Base-by-base conservation (phyloP, 2,797 vertebrate species). In the Rhabdomys pumilio region DNA sequence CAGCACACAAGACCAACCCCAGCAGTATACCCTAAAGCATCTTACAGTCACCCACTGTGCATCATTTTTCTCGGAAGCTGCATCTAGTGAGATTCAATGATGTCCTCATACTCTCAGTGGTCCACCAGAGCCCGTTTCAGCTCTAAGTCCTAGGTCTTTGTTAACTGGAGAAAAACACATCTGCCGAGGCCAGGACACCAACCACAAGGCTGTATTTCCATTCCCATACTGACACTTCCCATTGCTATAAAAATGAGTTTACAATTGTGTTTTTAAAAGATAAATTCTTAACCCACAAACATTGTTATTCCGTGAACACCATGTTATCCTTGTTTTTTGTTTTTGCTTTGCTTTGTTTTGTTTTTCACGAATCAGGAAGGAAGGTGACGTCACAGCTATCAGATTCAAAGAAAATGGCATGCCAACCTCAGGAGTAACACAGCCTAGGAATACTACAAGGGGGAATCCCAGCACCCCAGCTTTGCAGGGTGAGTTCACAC, bases 351-450 rank as follows among this genome's bases (percentile, higher is more conserved):
- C 29, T 34, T 67, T 67, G 63, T 34, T 93, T n/a, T 15, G 34
- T 72, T 72, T 61, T 91, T 53, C 59, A 95, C 55, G 95, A 87
- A 80, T 87, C 67, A 91, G 72, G 82, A 94, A 65, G 92, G 67
- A 95, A 83, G 44, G 57, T 89, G 14, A 94, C 38, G 76, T 81
- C 90, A 95, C 44, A 93, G 59, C 17, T 73, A 87, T 95, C 73
- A 96, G 69, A 97, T 77, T 93, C 72, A 93, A 92, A 93, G 80
- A 88, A 93, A 97, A 96, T 41, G 73, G 8, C 44, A 92, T 19
- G 57, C 34, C 63, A 93, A 61, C 89, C 77, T 95, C 0, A 89
- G 82, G 31, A 93, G 72, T 65, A 79, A 81, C 75, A 65, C 50
- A 81, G 85, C 95, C 87, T 82, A 73, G 93, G 57, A 73, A 77